Conservation (phyloP, 2,797 vertebrate species). For the Notolepis coatsorum region DNA sequence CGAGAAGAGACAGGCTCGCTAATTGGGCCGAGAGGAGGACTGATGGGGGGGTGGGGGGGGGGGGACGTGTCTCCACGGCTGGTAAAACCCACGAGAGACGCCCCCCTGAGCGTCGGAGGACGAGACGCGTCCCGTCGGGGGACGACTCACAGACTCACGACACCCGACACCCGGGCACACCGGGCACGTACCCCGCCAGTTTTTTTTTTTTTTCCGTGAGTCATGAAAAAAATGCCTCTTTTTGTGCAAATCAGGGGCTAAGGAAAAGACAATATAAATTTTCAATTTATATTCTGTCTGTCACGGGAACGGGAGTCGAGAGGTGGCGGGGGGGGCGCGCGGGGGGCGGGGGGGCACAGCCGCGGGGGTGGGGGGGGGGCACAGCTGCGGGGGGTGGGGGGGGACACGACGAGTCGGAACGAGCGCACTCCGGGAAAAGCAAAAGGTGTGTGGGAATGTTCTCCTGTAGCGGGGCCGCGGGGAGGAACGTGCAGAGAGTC, state of each 20-base stretch:
- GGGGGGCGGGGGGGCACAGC: too few species aligned
- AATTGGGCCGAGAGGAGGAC: constrained; percentile 61
- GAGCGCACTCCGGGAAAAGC: too few species aligned
- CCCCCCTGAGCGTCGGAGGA: constrained; percentile 21
- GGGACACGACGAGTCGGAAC: too few species aligned
- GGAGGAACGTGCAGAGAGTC: too few species aligned
- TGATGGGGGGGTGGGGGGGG: constrained; percentile 37
- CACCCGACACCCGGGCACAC: constrained; percentile 45
- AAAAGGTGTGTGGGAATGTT: too few species aligned
- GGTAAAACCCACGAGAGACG: constrained; percentile 48
- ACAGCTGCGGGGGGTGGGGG: too few species aligned
- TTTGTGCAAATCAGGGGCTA: constrained; percentile 64
- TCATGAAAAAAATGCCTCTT: constrained; percentile 55
- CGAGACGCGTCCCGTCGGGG: constrained; percentile 43
- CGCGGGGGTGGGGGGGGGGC: too few species aligned
- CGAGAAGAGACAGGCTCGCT: constrained; percentile 57
- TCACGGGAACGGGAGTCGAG: constrained; percentile 63
- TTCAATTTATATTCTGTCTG: constrained; percentile 84
- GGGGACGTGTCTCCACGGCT: constrained; percentile 25
- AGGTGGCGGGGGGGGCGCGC: too few species aligned
- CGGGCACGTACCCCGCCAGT: too few species aligned
- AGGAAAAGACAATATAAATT: constrained; percentile 75
- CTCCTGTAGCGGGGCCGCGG: too few species aligned
- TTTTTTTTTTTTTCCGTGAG: constrained; percentile 21
- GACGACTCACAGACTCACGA: constrained; percentile 22